Percentiles rank a stretch among this genome's conserved stretches.
Evolutionary conservation across 1,140 invertebrate species (phyloP).

Genomic region (Campodea augens): DNA sequence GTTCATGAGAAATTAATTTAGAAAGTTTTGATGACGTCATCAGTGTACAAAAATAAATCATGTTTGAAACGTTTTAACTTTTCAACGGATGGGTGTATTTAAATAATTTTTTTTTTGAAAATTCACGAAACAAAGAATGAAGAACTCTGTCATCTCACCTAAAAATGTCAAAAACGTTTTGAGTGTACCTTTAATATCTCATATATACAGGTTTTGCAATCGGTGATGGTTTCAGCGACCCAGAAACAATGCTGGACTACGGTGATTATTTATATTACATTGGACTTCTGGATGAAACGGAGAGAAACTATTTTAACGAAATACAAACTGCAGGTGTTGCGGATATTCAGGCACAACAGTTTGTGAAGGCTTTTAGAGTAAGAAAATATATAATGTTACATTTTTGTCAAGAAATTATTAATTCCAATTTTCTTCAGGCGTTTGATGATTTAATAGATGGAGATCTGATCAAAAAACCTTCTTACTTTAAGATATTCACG

Average conservation of each 20-base stretch:
- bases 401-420: neutral
- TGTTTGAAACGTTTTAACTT: too few species aligned
- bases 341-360: too few species aligned
- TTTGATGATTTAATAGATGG: constrained; percentile 53
- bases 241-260: constrained; percentile 54
- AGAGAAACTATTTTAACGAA: too few species aligned
- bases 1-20: too few species aligned
- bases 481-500: constrained; percentile 55
- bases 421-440: constrained; percentile 17
- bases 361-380: too few species aligned
- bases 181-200: constrained; percentile 1
- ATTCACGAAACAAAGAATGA: too few species aligned
- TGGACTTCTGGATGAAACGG: constrained; percentile 52
- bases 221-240: constrained; percentile 69
- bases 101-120: too few species aligned
- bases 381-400: constrained; percentile 28
- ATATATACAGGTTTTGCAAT: constrained; percentile 47
- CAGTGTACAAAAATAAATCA: too few species aligned
- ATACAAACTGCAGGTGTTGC: constrained; percentile 20
- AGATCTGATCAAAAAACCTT: constrained; percentile 37
- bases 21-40: too few species aligned
- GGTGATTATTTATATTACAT: constrained; percentile 62
- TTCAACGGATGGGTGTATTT: too few species aligned
- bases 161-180: too few species aligned
- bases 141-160: too few species aligned